phyloP scores from a whole-genome alignment of 2,888 invertebrate genomes.

The Lapara coniferarum region DNA sequence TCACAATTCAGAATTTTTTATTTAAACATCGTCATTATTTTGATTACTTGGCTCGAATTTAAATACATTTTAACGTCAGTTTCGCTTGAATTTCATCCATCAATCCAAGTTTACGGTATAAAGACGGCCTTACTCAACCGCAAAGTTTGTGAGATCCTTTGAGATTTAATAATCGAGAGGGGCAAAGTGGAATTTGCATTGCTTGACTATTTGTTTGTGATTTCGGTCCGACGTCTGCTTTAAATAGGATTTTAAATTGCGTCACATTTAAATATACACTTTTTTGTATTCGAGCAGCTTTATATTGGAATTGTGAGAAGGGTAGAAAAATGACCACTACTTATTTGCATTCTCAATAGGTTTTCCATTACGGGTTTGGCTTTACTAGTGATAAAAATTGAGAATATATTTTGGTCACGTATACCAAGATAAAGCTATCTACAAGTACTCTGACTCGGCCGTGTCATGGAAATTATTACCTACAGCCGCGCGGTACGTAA shows the following conservation, averaged over 20 bases:
- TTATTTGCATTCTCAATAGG: no score
- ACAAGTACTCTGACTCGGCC: no score
- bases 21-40: not conserved
- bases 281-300: not conserved
- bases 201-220: constrained; percentile 18
- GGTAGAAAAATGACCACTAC: not conserved
- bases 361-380: no score
- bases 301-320: not conserved
- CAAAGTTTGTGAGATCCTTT: constrained; percentile 25
- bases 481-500: no score
- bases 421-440: no score
- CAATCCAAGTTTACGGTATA: constrained; percentile 24
- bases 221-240: constrained; percentile 3
- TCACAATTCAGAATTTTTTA: constrained; percentile 5
- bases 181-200: constrained; percentile 11
- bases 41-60: not conserved
- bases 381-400: no score
- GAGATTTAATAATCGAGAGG: constrained; percentile 27
- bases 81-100: constrained; percentile 13
- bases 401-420: no score
- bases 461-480: no score
- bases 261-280: constrained; percentile 11
- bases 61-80: constrained; percentile 8
- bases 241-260: constrained; percentile 13
- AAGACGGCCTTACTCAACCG: constrained; percentile 13